Conservation (phyloP, 1,140 invertebrate genomes). For the Ceratosolen fusciceps region DNA sequence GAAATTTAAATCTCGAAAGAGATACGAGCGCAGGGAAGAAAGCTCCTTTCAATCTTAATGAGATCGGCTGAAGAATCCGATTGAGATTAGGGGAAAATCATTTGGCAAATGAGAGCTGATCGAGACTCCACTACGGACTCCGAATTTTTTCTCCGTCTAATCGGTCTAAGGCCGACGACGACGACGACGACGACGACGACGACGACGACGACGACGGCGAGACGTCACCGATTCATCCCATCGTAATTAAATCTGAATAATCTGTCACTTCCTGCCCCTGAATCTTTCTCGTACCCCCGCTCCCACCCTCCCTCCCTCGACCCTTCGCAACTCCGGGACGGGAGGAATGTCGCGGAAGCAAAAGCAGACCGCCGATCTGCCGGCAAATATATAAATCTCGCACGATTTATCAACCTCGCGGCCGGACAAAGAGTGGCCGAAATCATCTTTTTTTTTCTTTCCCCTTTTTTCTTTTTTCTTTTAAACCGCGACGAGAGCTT, state of each 20-base stretch:
- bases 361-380: conserved; percentile 60
- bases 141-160: conserved; percentile 27
- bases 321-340: too few relatives aligned
- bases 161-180: conserved; percentile 22
- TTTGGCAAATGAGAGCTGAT: conserved; percentile 33
- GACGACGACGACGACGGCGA: background rate
- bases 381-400: conserved; percentile 47
- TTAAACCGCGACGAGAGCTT: conserved; percentile 59
- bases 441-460: too few relatives aligned
- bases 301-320: background rate
- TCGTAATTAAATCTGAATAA: conserved; percentile 53
- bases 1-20: conserved; percentile 14
- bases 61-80: conserved; percentile 33
- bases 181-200: background rate
- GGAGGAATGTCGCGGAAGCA: background rate
- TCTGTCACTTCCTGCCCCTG: conserved; percentile 49
- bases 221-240: background rate
- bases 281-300: background rate
- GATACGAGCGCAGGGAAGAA: background rate
- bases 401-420: conserved; percentile 64
- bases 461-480: too few relatives aligned
- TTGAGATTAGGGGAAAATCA: conserved; percentile 35
- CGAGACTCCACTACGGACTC: background rate
- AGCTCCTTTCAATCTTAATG: background rate
- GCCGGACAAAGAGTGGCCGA: conserved; percentile 48